A percentile compares a stretch with the other conserved stretches of the same genome.
These are phyloP conservation scores for Galaxea fascicularis DNA, from an alignment of 92 coral and sea anemone genomes.

Conservation along the genomic window DNA sequence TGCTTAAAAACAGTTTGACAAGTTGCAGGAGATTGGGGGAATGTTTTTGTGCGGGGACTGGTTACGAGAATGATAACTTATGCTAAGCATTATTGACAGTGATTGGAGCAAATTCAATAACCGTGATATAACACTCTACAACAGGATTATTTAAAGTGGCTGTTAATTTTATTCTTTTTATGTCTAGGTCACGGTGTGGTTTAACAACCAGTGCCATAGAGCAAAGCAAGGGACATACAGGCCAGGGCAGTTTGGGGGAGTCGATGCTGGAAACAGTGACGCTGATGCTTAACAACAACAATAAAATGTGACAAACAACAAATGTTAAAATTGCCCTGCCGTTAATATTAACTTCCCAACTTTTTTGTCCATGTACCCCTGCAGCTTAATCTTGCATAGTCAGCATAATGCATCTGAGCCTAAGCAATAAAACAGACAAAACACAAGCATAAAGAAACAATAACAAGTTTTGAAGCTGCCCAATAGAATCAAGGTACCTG, in stretches of 20 bases:
- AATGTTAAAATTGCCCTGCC: not conserved
- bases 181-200: slow-evolving; percentile 14
- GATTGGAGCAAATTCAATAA: not conserved
- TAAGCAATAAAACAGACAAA: not conserved
- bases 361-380: not conserved
- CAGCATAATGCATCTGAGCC: not conserved
- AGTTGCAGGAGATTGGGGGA: slow-evolving; percentile 1
- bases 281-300: not conserved
- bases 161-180: not conserved
- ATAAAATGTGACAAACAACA: too few species aligned
- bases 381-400: not conserved
- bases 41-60: not conserved
- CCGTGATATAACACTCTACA: not conserved
- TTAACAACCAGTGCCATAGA: slow-evolving; percentile 6
- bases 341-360: not conserved
- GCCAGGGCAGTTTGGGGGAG: not conserved
- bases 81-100: not conserved
- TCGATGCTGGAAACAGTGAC: not conserved
- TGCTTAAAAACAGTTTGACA: not conserved
- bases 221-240: not conserved
- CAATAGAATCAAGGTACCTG: not conserved
- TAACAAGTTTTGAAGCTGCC: not conserved
- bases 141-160: not conserved
- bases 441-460: not conserved
- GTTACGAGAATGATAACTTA: not conserved